phyloP scores from a whole-genome alignment of 2,113 vertebrate genomes.

The Notarius lentiginosus region DNA sequence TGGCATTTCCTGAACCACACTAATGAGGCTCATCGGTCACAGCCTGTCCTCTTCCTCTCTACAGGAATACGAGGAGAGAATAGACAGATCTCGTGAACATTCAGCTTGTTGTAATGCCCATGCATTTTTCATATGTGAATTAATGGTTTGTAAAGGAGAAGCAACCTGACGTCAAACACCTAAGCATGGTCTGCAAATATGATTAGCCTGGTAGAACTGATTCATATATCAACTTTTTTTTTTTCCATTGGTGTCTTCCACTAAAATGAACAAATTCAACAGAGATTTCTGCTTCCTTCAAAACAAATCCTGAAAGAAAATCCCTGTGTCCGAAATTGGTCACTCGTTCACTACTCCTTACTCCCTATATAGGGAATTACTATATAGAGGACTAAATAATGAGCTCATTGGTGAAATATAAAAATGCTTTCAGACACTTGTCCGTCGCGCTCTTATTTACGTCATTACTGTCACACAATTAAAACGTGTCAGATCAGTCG shows the following conservation, averaged over 20 bases:
- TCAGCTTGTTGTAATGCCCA: slow-evolving; percentile 41
- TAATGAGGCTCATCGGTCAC: slow-evolving; percentile 57
- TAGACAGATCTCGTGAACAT: slow-evolving; percentile 37
- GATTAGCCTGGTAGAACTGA: slow-evolving; percentile 38
- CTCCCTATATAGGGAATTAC: too few species aligned
- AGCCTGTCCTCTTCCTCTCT: slow-evolving; percentile 34
- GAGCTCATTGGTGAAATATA: too few species aligned
- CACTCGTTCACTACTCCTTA: background rate
- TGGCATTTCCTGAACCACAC: slow-evolving; percentile 34
- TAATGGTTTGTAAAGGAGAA: slow-evolving; percentile 40
- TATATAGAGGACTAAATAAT: too few species aligned
- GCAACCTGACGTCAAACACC: slow-evolving; percentile 2
- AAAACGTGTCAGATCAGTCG: too few species aligned
- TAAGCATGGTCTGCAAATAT: slow-evolving; percentile 37
- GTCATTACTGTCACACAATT: too few species aligned
- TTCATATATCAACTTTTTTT: background rate
- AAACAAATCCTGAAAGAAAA: background rate
- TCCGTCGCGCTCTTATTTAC: too few species aligned
- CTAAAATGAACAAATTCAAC: background rate
- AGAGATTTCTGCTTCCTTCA: background rate
- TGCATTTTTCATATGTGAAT: slow-evolving; percentile 33
- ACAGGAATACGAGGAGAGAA: slow-evolving; percentile 22
- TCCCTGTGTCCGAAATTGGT: too few species aligned
- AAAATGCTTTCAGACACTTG: too few species aligned
- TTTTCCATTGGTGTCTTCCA: background rate